Conservation (phyloP, 2,113 vertebrate genomes). For the Entelurus aequoreus region DNA sequence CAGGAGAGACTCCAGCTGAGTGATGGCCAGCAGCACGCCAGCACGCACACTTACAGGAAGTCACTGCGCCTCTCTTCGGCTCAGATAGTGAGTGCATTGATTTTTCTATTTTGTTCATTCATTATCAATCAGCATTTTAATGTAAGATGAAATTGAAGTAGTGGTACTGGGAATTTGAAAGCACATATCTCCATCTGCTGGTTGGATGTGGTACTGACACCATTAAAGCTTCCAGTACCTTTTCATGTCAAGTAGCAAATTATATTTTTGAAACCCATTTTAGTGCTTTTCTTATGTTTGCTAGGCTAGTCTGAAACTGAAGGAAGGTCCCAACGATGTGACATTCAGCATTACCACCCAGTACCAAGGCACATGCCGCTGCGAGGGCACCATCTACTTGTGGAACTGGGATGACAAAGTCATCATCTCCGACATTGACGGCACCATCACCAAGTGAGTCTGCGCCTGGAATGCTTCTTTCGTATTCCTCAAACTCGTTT, state of each 20-base stretch:
- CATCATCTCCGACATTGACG: constrained; percentile 96
- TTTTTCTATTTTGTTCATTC: neutral
- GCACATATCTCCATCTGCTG: constrained; percentile 55
- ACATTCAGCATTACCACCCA: constrained; percentile 97
- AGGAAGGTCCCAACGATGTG: constrained; percentile 92
- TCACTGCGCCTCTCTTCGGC: constrained; percentile 91
- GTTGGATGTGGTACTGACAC: neutral
- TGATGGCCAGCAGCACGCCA: constrained; percentile 55
- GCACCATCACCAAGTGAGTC: constrained; percentile 94
- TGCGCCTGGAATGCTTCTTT: neutral
- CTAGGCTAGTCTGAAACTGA: constrained; percentile 88
- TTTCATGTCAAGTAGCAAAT: neutral
- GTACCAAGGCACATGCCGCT: constrained; percentile 96
- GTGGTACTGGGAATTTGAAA: constrained; percentile 3
- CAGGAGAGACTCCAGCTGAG: constrained; percentile 64
- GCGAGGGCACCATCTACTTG: constrained; percentile 94
- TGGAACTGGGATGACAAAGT: constrained; percentile 98
- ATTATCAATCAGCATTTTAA: no score
- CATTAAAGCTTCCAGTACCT: constrained; percentile 15
- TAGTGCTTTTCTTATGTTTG: no score
- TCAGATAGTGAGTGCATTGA: constrained; percentile 83
- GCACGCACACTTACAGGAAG: constrained; percentile 82
- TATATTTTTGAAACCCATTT: neutral
- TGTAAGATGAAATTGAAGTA: neutral
- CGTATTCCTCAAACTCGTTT: no score